A percentile compares a stretch with the other conserved stretches of the same genome.
phyloP scores from a whole-genome alignment of 1,140 invertebrate genomes.

The Drosophila sp. region DNA sequence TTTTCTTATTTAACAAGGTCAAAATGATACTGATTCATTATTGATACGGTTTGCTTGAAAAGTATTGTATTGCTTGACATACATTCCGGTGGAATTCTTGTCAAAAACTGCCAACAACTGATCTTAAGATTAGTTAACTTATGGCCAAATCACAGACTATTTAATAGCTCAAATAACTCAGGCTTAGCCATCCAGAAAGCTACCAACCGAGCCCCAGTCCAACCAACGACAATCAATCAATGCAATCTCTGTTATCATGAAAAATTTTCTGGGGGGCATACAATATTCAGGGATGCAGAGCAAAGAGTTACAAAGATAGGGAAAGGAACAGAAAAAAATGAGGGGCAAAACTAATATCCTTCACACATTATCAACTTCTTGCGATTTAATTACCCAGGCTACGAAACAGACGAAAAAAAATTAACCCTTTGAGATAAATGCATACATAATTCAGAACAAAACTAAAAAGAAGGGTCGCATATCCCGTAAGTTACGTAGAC shows the following conservation, averaged over 20 bases:
- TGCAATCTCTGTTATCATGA: slow-evolving; percentile 80
- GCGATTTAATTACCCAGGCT: slow-evolving; percentile 76
- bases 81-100: slow-evolving; percentile 36
- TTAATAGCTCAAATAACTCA: slow-evolving; percentile 77
- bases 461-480: no score
- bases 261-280: slow-evolving; percentile 77
- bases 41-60: no score
- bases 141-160: slow-evolving; percentile 72
- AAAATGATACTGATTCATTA: no score
- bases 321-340: slow-evolving; percentile 16
- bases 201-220: slow-evolving; percentile 34
- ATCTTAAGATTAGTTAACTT: slow-evolving; percentile 70
- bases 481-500: no score
- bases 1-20: no score
- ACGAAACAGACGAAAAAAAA: slow-evolving; percentile 56
- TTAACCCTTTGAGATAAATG: slow-evolving; percentile 75
- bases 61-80: no score
- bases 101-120: slow-evolving; percentile 56
- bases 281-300: slow-evolving; percentile 38
- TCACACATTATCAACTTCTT: slow-evolving; percentile 25
- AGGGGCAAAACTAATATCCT: slow-evolving; percentile 40
- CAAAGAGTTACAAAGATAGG: background rate
- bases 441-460: slow-evolving; percentile 58
- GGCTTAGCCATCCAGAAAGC: slow-evolving; percentile 28
- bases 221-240: slow-evolving; percentile 71